Conservation (phyloP, 92 coral and sea anemone species). For the Virgularia gustaviana region DNA sequence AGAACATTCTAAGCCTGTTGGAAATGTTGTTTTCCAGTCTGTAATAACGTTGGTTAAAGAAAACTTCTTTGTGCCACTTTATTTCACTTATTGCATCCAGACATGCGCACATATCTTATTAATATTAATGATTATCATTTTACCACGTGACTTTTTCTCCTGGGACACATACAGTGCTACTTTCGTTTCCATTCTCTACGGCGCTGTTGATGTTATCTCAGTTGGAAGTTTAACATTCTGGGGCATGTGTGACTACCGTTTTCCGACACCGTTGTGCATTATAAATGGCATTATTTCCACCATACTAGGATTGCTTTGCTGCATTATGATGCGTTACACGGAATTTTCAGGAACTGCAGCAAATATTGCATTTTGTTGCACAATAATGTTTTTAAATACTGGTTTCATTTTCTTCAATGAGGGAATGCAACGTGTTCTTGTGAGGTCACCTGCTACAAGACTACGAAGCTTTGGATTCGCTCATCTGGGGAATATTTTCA, state of each 20-base stretch:
- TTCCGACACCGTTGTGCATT: too few relatives aligned
- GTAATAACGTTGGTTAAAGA: neutral
- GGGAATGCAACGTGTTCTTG: neutral
- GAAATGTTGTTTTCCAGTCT: neutral
- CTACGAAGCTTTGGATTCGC: neutral
- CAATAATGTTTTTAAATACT: neutral
- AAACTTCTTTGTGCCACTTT: neutral
- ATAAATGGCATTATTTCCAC: neutral
- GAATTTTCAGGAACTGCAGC: neutral
- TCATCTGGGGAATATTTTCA: neutral
- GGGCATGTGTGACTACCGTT: neutral
- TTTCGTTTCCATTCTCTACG: neutral
- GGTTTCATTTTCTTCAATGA: neutral
- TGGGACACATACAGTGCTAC: neutral
- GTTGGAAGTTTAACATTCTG: neutral
- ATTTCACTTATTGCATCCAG: neutral
- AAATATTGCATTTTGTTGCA: neutral
- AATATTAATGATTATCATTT: neutral
- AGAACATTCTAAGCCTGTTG: neutral
- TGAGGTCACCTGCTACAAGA: neutral
- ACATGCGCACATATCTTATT: neutral
- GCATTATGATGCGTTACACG: neutral
- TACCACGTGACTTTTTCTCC: neutral
- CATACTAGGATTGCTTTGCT: neutral
- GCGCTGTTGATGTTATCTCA: neutral